Conservation (phyloP, 2,797 vertebrate species). For the Onychomys arenicola region DNA sequence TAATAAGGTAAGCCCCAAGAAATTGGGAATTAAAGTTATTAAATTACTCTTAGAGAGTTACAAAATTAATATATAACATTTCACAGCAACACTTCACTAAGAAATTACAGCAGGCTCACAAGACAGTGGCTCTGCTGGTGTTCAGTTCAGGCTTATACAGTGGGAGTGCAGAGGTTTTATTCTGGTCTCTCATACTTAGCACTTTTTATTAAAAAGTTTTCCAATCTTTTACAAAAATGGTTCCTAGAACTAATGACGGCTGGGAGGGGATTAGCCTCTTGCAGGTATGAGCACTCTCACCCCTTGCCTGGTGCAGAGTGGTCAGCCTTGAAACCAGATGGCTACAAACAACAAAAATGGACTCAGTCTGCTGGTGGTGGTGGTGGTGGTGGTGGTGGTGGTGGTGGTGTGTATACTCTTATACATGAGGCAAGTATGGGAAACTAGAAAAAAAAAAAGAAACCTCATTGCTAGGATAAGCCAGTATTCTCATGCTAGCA, state of each 20-base stretch:
- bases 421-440: not conserved
- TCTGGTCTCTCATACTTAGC: not conserved
- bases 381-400: too few species aligned
- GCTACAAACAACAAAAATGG: not conserved
- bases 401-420: too few species aligned
- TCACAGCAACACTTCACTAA: not conserved
- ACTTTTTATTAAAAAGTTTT: not conserved
- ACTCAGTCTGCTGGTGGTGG: not conserved
- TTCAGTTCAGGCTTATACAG: not conserved
- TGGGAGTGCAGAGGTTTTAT: not conserved
- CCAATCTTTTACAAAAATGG: not conserved
- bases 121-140: not conserved
- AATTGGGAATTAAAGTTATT: not conserved
- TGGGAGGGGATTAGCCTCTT: not conserved
- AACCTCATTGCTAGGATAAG: not conserved
- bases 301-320: too few species aligned
- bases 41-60: constrained; percentile 18
- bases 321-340: not conserved
- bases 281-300: not conserved
- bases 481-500: not conserved
- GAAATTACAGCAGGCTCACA: not conserved
- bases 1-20: not conserved
- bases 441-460: not conserved
- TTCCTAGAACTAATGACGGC: not conserved
- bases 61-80: constrained; percentile 12